A percentile compares a stretch with the other conserved stretches of the same genome.
phyloP scores from a whole-genome alignment of 2,797 vertebrate species.

The Xerus rutilus region DNA sequence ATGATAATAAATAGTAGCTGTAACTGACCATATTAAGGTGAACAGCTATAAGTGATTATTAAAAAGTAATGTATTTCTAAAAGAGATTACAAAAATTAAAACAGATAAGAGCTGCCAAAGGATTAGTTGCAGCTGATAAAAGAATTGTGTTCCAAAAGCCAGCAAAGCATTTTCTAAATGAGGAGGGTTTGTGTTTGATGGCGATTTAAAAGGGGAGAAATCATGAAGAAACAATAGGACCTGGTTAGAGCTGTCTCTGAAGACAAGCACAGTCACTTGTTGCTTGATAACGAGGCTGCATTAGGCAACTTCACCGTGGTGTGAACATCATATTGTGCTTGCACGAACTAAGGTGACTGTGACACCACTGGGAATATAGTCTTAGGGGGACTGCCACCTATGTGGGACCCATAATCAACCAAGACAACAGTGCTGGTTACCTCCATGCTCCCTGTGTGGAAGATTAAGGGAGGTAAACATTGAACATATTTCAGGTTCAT shows the following conservation, averaged over 20 bases:
- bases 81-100: neutral
- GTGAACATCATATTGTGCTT: neutral
- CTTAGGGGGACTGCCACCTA: neutral
- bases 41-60: neutral
- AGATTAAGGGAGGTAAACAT: neutral
- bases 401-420: neutral
- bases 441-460: neutral
- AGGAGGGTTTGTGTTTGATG: neutral
- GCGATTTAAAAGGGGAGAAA: neutral
- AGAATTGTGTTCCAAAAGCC: neutral
- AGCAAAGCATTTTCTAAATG: slow-evolving; percentile 3
- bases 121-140: neutral
- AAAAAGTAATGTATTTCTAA: neutral
- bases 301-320: too few relatives aligned
- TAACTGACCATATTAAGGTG: neutral
- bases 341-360: neutral
- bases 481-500: neutral
- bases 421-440: neutral
- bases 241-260: neutral
- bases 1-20: neutral
- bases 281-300: neutral
- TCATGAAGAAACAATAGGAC: neutral
- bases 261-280: neutral
- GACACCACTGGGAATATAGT: neutral
- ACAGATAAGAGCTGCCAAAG: neutral